phyloP scores from a whole-genome alignment of 2,113 vertebrate species.

The Engystomops pustulosus region DNA sequence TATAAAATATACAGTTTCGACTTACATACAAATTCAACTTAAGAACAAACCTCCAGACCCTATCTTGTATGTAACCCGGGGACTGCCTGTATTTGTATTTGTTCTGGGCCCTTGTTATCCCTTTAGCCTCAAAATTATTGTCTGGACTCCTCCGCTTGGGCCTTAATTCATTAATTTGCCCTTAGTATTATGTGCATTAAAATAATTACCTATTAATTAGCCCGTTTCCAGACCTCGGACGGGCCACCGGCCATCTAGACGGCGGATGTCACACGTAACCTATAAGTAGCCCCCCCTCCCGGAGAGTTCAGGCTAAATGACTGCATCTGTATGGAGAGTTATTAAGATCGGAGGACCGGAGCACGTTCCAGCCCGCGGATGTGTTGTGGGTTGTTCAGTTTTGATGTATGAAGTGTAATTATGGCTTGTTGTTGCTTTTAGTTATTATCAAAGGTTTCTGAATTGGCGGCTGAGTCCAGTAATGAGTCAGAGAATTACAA shows the following conservation, averaged over 20 bases:
- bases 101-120: too few species aligned
- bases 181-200: neutral
- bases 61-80: too few species aligned
- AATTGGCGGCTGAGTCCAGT: conserved; percentile 31
- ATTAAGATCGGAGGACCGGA: neutral
- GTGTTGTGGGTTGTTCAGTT: conserved; percentile 16
- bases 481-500: conserved; percentile 35
- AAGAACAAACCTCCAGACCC: too few species aligned
- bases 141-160: neutral
- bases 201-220: conserved; percentile 38
- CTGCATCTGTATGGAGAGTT: neutral
- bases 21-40: too few species aligned
- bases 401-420: conserved; percentile 42
- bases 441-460: conserved; percentile 42
- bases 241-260: neutral
- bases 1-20: too few species aligned
- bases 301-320: neutral
- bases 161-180: neutral
- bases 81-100: too few species aligned
- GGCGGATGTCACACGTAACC: neutral
- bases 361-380: neutral
- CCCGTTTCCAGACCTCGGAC: neutral
- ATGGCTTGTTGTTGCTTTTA: conserved; percentile 31
- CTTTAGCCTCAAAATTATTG: neutral
- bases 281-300: neutral